Evolutionary conservation across 2,888 invertebrate genomes (phyloP), one percentile per base, ranked within the genome.

Genomic region (Macropis europaea): DNA sequence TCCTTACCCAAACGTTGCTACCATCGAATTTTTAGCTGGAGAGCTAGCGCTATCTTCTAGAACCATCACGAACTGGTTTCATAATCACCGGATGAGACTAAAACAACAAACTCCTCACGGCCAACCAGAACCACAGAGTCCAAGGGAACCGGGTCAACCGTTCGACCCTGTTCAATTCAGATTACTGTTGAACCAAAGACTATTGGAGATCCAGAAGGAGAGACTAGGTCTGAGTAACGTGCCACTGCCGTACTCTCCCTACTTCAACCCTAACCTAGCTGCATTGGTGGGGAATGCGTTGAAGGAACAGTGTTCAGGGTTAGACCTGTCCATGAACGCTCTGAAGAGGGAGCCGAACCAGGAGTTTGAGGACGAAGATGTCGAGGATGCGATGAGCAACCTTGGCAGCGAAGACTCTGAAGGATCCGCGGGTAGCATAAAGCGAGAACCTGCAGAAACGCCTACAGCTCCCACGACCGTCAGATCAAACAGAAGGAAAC

Each of bases 11-110:
- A 98, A 97, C 90, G 96, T 98, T 86, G 96, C 96, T 22, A 97
- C 98, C 64, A 98, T 99, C 79, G 99, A 99, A 89, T 97, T 97
- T 87, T 92, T 99, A 66, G 98, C 99, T 28, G 93, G 94, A 28
- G 98, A 98, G 90, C 91, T 99, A 61, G 96, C 95, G 6, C 92
- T 99, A 38, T 97, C 97, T 4, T 95, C 98, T 53, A 93, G 99
- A 81, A 99, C 99, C 59, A 99, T 99, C 85, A 98, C 98, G 71
- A 99, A 99, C 91, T 99, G 99, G 99, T 99, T 99, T 93, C 99
- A 99, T 92, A 99, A 99, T 90, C 99, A 99, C 90, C 94, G 99
- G 84, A 99, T 99, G 97, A 93, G 99, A 74, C 93, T 98, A 88
- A 99, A 99, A 91, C 97, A 97, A 88, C 96, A 96, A 87, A 94